A percentile compares a stretch with the other conserved stretches of the same genome.
Conservation (phyloP, 1,140 invertebrate genomes). For the Formica exsecta region DNA sequence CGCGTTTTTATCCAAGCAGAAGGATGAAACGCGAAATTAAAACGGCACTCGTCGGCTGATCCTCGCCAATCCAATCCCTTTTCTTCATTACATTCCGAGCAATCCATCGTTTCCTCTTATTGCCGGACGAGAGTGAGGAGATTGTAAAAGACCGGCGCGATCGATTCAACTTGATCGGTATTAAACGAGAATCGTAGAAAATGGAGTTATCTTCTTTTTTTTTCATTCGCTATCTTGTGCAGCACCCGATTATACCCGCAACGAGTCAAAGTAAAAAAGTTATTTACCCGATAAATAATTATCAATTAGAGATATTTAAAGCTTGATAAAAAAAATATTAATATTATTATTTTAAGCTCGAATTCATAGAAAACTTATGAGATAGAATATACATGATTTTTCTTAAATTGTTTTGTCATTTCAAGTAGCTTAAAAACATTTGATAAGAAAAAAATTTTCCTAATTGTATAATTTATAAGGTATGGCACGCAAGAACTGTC, state of each 20-base stretch:
- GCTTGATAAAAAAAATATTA: neutral
- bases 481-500: neutral
- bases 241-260: conserved; percentile 14
- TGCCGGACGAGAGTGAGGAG: conserved; percentile 27
- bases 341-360: neutral
- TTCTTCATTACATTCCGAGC: conserved; percentile 51
- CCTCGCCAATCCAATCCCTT: conserved; percentile 49
- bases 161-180: conserved; percentile 56
- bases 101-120: conserved; percentile 28
- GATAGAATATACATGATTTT: neutral
- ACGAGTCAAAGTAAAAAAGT: neutral
- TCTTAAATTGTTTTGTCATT: neutral
- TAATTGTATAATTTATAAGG: neutral
- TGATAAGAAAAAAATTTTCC: neutral
- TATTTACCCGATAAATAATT: conserved; percentile 36
- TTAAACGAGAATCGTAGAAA: conserved; percentile 38
- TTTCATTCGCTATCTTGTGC: neutral
- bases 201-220: conserved; percentile 5
- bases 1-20: conserved; percentile 49
- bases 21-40: conserved; percentile 68
- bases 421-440: neutral
- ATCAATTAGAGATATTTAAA: neutral
- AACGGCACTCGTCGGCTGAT: conserved; percentile 57
- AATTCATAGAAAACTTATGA: neutral
- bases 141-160: conserved; percentile 39